phyloP scores from a whole-genome alignment of 2,797 vertebrate species.

The Capromys pilorides region DNA sequence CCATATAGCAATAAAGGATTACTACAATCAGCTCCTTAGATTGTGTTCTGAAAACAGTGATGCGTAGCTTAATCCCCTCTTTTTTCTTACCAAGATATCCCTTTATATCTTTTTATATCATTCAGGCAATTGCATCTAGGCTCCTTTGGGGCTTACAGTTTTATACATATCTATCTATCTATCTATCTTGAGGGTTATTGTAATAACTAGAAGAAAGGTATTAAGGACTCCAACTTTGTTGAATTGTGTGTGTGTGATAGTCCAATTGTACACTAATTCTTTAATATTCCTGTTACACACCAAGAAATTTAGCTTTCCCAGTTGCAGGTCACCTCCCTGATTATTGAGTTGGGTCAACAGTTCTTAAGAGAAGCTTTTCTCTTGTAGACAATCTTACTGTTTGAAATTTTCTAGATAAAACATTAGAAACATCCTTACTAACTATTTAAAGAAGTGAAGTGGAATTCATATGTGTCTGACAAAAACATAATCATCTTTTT shows the following conservation, averaged over 20 bases:
- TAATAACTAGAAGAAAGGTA: neutral
- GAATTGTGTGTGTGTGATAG: neutral
- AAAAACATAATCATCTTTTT: conserved; percentile 12
- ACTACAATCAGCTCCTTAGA: conserved; percentile 21
- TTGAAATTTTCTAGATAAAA: conserved; percentile 42
- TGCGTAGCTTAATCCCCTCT: conserved; percentile 57
- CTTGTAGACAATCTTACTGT: neutral
- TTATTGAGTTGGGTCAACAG: neutral
- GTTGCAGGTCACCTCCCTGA: neutral
- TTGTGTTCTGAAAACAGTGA: neutral
- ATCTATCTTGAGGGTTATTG: neutral
- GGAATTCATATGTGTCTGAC: neutral
- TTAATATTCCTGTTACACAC: neutral
- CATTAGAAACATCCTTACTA: neutral
- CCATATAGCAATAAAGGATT: conserved; percentile 44
- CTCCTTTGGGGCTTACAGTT: neutral
- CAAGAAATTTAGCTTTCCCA: neutral
- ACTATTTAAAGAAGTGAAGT: neutral
- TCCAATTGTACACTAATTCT: neutral
- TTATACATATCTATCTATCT: neutral
- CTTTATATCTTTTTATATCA: conserved; percentile 33
- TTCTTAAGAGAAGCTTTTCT: neutral
- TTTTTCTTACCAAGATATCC: conserved; percentile 5
- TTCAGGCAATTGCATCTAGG: neutral
- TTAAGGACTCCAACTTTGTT: neutral